These are phyloP conservation scores for Dyspetes luteomarginatus DNA, from an alignment of 2,888 invertebrate species.

Conservation along the genomic window DNA sequence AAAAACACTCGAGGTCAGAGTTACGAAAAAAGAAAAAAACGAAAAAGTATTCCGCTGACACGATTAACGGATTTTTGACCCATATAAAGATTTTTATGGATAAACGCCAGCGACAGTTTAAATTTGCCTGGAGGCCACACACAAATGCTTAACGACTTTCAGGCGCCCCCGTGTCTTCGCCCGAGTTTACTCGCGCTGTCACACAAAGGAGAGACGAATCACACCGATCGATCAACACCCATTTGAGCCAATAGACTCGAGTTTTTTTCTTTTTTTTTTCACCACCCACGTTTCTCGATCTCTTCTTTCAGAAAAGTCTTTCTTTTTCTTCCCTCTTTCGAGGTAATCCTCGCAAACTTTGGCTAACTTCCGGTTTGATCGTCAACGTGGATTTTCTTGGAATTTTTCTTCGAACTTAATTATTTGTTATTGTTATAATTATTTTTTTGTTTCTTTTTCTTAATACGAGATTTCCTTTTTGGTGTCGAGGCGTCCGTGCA, in stretches of 20 bases:
- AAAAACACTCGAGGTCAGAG: background rate
- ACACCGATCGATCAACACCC: constrained; percentile 57
- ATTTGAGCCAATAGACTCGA: constrained; percentile 13
- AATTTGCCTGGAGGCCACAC: background rate
- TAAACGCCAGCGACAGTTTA: background rate
- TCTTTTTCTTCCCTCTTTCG: too few relatives aligned
- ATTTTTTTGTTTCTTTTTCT: constrained; percentile 1
- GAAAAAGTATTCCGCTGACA: constrained; percentile 53
- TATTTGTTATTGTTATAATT: constrained; percentile 2
- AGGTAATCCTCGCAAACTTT: too few relatives aligned
- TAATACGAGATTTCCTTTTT: constrained; percentile 31
- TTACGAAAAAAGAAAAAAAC: background rate
- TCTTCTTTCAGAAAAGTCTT: background rate
- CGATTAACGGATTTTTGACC: constrained; percentile 75
- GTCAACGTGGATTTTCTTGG: too few relatives aligned
- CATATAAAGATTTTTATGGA: constrained; percentile 68
- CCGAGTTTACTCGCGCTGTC: background rate
- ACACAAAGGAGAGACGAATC: constrained; percentile 22
- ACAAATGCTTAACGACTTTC: background rate
- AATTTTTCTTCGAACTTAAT: background rate
- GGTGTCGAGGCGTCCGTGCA: constrained; percentile 74
- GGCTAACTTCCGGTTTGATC: too few relatives aligned
- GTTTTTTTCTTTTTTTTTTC: too few relatives aligned
- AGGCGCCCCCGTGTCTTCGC: constrained; percentile 3
- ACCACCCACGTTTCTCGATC: background rate